phyloP scores from a whole-genome alignment of 2,113 vertebrate species.

The Campylomormyrus numenius region DNA sequence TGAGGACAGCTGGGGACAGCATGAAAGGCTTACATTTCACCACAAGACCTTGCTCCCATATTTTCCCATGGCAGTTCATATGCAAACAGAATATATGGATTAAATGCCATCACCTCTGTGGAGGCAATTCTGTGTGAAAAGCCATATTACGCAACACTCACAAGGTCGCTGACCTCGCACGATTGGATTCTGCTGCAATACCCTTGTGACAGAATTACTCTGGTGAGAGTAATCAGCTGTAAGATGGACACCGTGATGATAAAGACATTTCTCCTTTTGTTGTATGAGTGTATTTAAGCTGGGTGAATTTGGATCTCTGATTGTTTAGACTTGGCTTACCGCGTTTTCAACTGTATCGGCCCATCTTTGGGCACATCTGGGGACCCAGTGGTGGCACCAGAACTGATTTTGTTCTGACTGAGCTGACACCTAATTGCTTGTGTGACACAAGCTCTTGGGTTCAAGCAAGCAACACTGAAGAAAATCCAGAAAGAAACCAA shows the following conservation, averaged over 20 bases:
- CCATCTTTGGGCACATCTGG: not conserved
- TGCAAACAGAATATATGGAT: not conserved
- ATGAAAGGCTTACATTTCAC: not conserved
- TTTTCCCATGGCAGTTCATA: not conserved
- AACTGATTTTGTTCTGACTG: not conserved
- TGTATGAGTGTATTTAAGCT: not conserved
- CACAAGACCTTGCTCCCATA: not conserved
- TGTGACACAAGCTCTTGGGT: not conserved
- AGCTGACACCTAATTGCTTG: not conserved
- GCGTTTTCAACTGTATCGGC: not conserved
- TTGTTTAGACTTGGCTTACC: not conserved
- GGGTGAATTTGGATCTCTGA: not conserved
- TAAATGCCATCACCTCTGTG: not conserved
- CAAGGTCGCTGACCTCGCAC: not conserved
- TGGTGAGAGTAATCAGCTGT: not conserved
- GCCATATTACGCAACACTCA: not conserved
- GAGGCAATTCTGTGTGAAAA: not conserved
- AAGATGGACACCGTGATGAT: not conserved
- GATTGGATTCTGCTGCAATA: not conserved
- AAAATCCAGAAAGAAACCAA: not conserved
- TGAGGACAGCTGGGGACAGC: not conserved
- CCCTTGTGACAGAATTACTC: not conserved
- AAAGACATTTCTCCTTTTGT: not conserved
- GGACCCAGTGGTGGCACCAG: not conserved
- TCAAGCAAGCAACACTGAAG: not conserved